Conservation (phyloP, 2,797 vertebrate genomes). For the Luscinia luscinia region DNA sequence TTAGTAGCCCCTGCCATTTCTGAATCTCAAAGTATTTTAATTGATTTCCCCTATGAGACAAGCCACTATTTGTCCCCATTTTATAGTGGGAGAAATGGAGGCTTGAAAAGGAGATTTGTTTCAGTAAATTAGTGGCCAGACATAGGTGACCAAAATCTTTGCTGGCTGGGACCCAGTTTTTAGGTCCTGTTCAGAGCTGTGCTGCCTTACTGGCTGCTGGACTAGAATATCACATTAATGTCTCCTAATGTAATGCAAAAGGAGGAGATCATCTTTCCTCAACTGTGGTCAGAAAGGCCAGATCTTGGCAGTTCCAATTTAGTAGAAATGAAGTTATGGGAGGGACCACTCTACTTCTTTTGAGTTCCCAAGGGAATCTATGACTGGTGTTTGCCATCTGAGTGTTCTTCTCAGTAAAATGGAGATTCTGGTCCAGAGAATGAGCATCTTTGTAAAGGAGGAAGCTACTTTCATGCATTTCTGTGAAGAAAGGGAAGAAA, state of each 20-base stretch:
- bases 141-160: background rate
- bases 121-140: background rate
- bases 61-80: background rate
- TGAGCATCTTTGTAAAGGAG: background rate
- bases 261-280: background rate
- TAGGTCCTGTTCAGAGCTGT: background rate
- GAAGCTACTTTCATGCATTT: background rate
- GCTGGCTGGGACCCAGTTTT: background rate
- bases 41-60: background rate
- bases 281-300: background rate
- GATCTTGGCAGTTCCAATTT: background rate
- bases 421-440: background rate
- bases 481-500: background rate
- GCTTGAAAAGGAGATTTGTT: background rate
- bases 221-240: background rate
- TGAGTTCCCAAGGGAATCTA: background rate
- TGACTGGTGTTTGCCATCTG: background rate
- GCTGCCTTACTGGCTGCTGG: background rate
- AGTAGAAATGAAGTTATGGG: background rate
- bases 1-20: background rate
- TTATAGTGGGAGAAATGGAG: background rate
- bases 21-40: conserved; percentile 8
- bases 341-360: background rate
- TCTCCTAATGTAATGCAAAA: background rate
- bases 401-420: background rate